Conservation (phyloP, 2,797 vertebrate species). For the Acestrorhynchus altus region DNA sequence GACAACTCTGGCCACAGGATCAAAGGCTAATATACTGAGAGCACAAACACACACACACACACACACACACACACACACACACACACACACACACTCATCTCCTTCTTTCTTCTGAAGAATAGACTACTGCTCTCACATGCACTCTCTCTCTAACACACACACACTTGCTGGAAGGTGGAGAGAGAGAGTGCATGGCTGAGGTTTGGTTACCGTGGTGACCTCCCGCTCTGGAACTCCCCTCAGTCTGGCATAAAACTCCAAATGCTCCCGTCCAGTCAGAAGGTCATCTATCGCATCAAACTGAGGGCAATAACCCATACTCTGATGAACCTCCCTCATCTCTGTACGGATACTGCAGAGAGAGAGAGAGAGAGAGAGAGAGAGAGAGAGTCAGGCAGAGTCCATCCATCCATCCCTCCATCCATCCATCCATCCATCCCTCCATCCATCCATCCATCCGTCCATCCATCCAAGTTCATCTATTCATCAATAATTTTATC, state of each 20-base stretch:
- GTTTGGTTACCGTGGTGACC: conserved; percentile 87
- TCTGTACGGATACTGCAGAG: conserved; percentile 85
- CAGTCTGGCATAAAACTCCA: conserved; percentile 94
- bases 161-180: conserved; percentile 15
- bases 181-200: neutral
- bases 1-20: conserved; percentile 26
- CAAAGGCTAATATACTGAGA: conserved; percentile 31
- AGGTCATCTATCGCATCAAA: conserved; percentile 96
- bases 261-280: conserved; percentile 91
- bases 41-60: conserved; percentile 21
- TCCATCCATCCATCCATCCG: neutral
- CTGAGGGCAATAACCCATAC: conserved; percentile 97
- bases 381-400: neutral
- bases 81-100: conserved; percentile 9
- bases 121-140: neutral
- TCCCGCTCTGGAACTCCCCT: conserved; percentile 93
- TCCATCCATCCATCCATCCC: neutral
- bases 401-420: neutral
- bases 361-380: conserved; percentile 3
- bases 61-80: no score
- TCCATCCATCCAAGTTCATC: neutral
- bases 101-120: neutral
- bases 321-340: conserved; percentile 91
- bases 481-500: neutral
- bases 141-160: no score